Evolutionary conservation across 2,113 vertebrate species (phyloP), one percentile per base, ranked within the genome.

Genomic region (Gallinago media): DNA sequence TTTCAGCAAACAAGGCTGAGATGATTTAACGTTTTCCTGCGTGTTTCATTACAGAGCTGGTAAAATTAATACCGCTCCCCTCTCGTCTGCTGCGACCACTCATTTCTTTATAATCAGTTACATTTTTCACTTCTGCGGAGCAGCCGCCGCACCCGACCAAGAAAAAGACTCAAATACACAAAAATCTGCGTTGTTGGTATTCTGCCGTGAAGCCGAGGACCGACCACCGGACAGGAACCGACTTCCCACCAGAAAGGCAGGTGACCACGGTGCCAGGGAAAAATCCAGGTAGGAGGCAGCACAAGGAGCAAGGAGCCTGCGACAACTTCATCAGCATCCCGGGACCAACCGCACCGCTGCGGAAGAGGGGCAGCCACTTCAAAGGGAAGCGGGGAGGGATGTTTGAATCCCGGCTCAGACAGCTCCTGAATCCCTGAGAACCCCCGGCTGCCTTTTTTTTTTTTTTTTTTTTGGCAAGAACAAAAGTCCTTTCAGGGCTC

Each of bases 1-100:
- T 97, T 96, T 96, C 87, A 89, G 95, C 95, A 98, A 97, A 96
- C 92, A 96, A 91, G 94, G 79, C 27, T 58, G 12, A 11, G 74
- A 65, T 78, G 88, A 97, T 86, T 95, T 97, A 97, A 93, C 1
- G 3, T 94, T 82, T 74, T 65, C 47, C 62, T 88, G 70, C 55
- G 72, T 17, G 79, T 94, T 92, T 94, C 80, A 96, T 83, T 94
- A 90, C 74, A 54, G 77, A 88, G 70, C 68, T 15, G 15, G 70
- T 54, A 94, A 78, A 90, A 95, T 68, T 29, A 88, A 96, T 65
- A 83, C 87, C 13, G 16, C 34, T 66, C 27, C 29, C 56, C 82
- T 87, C 68, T 36, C 12, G 1, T 34, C 80, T 55, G 44, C 29
- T 71, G 68, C 12, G 11, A 58, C 74, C 62, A 27, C 74, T 55